Conservation (phyloP, 2,888 invertebrate genomes). For the Mylabris sibirica region DNA sequence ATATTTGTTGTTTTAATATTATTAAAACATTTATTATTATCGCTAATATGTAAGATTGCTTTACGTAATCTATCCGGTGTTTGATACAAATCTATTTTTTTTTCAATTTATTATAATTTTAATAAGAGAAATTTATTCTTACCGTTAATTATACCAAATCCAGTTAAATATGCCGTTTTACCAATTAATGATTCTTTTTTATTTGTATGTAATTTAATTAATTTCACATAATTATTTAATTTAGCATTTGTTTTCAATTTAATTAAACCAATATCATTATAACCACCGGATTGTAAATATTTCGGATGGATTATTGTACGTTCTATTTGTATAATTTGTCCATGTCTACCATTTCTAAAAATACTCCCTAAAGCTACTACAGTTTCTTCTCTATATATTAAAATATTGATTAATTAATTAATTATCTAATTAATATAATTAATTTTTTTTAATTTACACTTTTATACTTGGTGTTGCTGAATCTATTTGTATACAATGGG, state of each 20-base stretch:
- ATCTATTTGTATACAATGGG: conserved; percentile 58
- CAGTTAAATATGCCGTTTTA: conserved; percentile 54
- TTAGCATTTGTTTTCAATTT: conserved; percentile 46
- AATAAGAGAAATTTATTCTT: conserved; percentile 17
- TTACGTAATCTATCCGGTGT: conserved; percentile 52
- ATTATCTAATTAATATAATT: conserved; percentile 44
- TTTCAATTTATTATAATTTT: conserved; percentile 19
- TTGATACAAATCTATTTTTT: conserved; percentile 50
- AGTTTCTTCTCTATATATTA: conserved; percentile 49
- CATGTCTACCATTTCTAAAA: conserved; percentile 50
- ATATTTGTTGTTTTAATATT: conserved; percentile 37
- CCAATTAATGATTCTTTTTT: conserved; percentile 53
- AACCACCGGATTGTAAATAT: conserved; percentile 48
- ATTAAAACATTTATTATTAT: conserved; percentile 49
- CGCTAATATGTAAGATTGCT: conserved; percentile 53
- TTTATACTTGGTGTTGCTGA: conserved; percentile 46
- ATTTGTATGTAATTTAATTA: conserved; percentile 50
- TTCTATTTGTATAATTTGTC: conserved; percentile 48
- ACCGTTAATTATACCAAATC: conserved; percentile 58
- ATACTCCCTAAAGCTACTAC: conserved; percentile 54
- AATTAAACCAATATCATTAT: conserved; percentile 54
- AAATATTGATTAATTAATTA: conserved; percentile 56
- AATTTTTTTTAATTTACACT: conserved; percentile 47
- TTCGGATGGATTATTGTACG: conserved; percentile 51
- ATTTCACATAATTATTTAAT: conserved; percentile 50